phyloP scores from a whole-genome alignment of 2,888 invertebrate species.

The Hypercompe scribonia region DNA sequence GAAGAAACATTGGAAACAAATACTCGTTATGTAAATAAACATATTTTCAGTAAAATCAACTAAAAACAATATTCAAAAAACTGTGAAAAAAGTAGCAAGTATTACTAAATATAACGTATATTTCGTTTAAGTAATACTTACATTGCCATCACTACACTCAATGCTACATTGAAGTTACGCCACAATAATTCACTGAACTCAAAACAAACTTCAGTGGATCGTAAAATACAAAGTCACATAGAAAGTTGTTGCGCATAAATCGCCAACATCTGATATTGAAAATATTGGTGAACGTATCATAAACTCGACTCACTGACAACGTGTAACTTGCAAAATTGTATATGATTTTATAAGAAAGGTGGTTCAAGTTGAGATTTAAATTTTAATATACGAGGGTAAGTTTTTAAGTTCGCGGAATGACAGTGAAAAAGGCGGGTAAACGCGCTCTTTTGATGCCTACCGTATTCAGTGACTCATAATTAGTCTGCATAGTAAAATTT shows the following conservation, averaged over 20 bases:
- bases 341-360: slow-evolving; percentile 24
- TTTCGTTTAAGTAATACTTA: slow-evolving; percentile 5
- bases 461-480: no score
- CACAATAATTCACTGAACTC: slow-evolving; percentile 23
- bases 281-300: slow-evolving; percentile 54
- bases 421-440: no score
- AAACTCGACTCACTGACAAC: slow-evolving; percentile 43
- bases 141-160: slow-evolving; percentile 25
- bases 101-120: not conserved
- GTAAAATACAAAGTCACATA: slow-evolving; percentile 56
- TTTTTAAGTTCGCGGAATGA: no score
- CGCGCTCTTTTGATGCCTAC: no score
- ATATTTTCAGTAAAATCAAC: no score
- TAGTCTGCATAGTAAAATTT: no score
- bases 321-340: slow-evolving; percentile 52
- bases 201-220: slow-evolving; percentile 33
- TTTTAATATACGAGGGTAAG: no score
- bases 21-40: no score
- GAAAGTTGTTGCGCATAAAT: slow-evolving; percentile 53
- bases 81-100: not conserved
- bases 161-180: slow-evolving; percentile 18
- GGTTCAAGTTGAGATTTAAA: slow-evolving; percentile 20
- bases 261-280: slow-evolving; percentile 55
- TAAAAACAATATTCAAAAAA: not conserved
- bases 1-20: no score